These are phyloP conservation scores for Aurelia coerulea DNA, from an alignment of 30 jellyfish, hydroid and myxozoan genomes.

Conservation along the genomic window DNA sequence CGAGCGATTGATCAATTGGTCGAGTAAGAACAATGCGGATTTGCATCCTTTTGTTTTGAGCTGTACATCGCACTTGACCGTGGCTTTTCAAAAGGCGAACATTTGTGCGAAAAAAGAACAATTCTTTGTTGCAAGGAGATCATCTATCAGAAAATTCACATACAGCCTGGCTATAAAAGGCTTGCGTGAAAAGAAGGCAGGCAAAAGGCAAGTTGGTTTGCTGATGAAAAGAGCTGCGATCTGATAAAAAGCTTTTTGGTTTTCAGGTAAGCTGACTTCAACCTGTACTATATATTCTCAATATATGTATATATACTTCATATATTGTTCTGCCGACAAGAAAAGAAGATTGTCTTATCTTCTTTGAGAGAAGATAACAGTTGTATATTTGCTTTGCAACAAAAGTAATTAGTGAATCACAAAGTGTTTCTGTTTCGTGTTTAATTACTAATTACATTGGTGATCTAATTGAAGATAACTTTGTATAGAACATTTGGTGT, in stretches of 20 bases:
- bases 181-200: constrained; percentile 18
- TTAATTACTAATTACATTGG: background rate
- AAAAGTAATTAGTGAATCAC: too few species aligned
- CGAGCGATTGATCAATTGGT: constrained; percentile 46
- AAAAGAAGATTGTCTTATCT: too few species aligned
- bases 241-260: background rate
- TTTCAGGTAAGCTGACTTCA: constrained; percentile 38
- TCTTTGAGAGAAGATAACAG: too few species aligned
- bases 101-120: constrained; percentile 73
- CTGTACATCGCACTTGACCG: constrained; percentile 62
- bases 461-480: background rate
- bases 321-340: too few species aligned
- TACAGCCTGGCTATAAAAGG: constrained; percentile 58
- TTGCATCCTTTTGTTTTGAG: constrained; percentile 50
- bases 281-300: background rate
- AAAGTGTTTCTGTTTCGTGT: too few species aligned
- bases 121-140: constrained; percentile 42
- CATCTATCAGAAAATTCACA: constrained; percentile 37
- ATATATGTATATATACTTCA: background rate
- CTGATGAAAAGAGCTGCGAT: constrained; percentile 10
- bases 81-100: constrained; percentile 40
- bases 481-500: background rate
- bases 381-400: too few species aligned
- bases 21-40: constrained; percentile 53
- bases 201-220: constrained; percentile 53